Evolutionary conservation across 2,888 invertebrate species (phyloP), one percentile per base, ranked within the genome.

Genomic region (Formica aserva): DNA sequence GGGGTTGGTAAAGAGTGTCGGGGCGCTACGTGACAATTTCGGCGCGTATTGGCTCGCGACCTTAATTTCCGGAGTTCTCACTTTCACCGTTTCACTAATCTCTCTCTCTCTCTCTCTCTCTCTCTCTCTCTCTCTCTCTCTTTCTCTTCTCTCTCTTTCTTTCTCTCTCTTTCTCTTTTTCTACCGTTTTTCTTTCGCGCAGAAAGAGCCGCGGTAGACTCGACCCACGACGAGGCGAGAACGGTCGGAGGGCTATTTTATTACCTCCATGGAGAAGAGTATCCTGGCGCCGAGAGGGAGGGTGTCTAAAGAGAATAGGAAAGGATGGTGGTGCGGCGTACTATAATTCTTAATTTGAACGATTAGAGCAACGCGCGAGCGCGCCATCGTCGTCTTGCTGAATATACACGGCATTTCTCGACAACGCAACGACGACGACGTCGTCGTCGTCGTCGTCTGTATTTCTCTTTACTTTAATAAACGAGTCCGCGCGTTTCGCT

Each of bases 311-410:
- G 83, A 82, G 85, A 90, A 90, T 89, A 78, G 85, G 82, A 89
- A 90, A 84, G 85, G 87, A 87, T 89, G 87, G 84, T 29, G 78
- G 83, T 71, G 57, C 48, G 60, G 63, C 78, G 83, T 48, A 67
- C 89, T 87, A 90, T 90, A 87, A 90, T 89, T 90, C 89, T 86
- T 89, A 83, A 87, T 90, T 90, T 90, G 69, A 77, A 71, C 87
- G 90, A 90, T 90, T 90, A 90, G 85, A 83, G 69, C 76, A 63
- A 76, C 77, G 75, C 74, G 69, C 67, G 82, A 41, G 74, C 52
- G 71, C 62, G 32, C 38, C 38, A 18, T 35, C 78, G 18, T 35
- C 74, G 78, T 71, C 78, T 84, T 83, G 55, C 78, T 78, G 84
- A 57, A 84, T 88, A 84, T 76, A 74, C 60, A 18, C 66, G n/a